Evolutionary conservation across 30 jellyfish, hydroid and myxozoan genomes (phyloP).

Genomic region (Nemopilema nomurai): DNA sequence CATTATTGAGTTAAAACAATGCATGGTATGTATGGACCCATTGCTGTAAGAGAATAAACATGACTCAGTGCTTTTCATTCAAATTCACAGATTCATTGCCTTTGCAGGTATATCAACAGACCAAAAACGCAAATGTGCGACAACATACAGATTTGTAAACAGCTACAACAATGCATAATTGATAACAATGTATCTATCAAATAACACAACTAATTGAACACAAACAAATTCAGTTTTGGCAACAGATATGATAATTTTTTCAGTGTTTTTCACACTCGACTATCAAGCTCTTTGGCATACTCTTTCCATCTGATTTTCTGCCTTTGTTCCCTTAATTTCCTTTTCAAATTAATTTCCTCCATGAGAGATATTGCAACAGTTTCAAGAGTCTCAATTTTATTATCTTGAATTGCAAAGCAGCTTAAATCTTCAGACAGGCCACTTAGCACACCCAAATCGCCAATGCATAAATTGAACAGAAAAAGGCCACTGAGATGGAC

Average conservation of each 20-base stretch:
- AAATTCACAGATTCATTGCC: too few relatives aligned
- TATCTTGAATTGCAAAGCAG: not conserved
- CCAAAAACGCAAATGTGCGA: too few relatives aligned
- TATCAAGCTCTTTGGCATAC: constrained; percentile 22
- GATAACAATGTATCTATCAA: too few relatives aligned
- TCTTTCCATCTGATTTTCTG: constrained; percentile 43
- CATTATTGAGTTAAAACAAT: too few relatives aligned
- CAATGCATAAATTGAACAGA: constrained; percentile 14
- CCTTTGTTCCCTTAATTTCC: constrained; percentile 6
- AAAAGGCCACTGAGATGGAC: constrained; percentile 8
- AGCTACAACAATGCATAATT: too few relatives aligned
- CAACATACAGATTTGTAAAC: too few relatives aligned
- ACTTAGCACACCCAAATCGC: not conserved
- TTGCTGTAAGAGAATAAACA: too few relatives aligned
- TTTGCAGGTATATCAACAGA: too few relatives aligned
- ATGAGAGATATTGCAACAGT: not conserved
- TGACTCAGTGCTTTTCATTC: too few relatives aligned
- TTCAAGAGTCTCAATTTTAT: constrained; percentile 2
- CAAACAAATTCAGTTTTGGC: too few relatives aligned
- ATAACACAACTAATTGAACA: too few relatives aligned
- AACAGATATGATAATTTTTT: not conserved
- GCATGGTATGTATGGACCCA: too few relatives aligned
- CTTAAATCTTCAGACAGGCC: not conserved
- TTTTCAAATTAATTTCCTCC: not conserved
- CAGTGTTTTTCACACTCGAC: not conserved